Percentiles rank a stretch among this genome's conserved stretches.
Conservation (phyloP, 1,140 invertebrate species). For the Anadara kagoshimensis region DNA sequence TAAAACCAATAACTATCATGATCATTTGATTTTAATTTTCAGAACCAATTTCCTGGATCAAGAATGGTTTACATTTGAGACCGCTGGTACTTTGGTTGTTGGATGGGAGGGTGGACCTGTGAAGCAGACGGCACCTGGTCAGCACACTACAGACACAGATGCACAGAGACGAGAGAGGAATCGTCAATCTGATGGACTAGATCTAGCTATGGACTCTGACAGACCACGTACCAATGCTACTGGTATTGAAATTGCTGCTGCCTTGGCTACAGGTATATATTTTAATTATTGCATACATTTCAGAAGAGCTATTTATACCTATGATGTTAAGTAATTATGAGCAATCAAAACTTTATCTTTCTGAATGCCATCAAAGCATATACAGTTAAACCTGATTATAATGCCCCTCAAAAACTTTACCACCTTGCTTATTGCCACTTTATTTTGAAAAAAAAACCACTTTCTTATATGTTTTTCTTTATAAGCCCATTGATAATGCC, state of each 20-base stretch:
- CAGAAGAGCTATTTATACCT: too few relatives aligned
- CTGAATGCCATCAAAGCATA: too few relatives aligned
- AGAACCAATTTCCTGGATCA: constrained; percentile 68
- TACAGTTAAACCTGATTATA: too few relatives aligned
- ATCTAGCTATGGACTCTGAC: constrained; percentile 47
- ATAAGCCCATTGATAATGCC: too few relatives aligned
- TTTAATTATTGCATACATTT: not conserved
- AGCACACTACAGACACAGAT: not conserved
- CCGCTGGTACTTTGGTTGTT: constrained; percentile 67
- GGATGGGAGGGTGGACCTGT: constrained; percentile 68
- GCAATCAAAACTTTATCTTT: too few relatives aligned
- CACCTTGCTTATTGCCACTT: too few relatives aligned
- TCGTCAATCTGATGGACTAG: constrained; percentile 28
- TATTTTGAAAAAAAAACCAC: too few relatives aligned
- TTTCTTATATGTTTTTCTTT: too few relatives aligned
- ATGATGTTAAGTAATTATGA: too few relatives aligned
- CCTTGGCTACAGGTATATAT: constrained; percentile 61
- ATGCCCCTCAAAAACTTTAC: too few relatives aligned
- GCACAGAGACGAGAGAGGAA: constrained; percentile 18
- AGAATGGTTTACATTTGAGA: constrained; percentile 73
- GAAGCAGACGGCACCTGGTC: constrained; percentile 14
- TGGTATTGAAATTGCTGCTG: constrained; percentile 70
- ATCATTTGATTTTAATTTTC: constrained; percentile 16
- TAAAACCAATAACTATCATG: too few relatives aligned
- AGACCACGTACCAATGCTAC: constrained; percentile 56